Evolutionary conservation across 2,888 invertebrate species (phyloP), one percentile per base, ranked within the genome.

Genomic region (Sphaerophoria taeniata): DNA sequence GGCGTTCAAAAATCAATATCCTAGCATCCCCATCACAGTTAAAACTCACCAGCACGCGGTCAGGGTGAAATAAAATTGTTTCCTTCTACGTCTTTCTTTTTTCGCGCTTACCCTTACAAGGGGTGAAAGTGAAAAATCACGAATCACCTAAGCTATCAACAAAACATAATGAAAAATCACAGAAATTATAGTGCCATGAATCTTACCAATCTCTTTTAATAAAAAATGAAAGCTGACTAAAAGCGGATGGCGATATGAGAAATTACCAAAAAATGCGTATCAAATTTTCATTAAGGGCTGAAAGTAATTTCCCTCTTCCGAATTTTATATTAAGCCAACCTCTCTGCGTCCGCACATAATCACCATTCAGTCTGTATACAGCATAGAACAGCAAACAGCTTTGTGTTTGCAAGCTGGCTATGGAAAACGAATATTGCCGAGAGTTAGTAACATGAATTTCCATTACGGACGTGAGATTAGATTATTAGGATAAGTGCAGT

Each of bases 271-370:
- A 87, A 84, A n/a, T 87, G 84, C 81, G 87, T 87, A 87, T 87
- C 87, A 87, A 87, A 87, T 87, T 87, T 87, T 87, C 87, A 87
- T 87, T 87, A 60, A 87, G 87, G 76, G 85, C 80, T 79, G 78
- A 87, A 87, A 87, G 85, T 85, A 85, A 85, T 85, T 85, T 85
- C 51, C 73, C 81, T 77, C 69, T 65, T 80, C 73, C 77, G 69
- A 58, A 78, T 74, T 72, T 61, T 60, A 60, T 60, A 58, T 58
- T 67, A 72, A 67, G 51, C 55, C 51, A 31, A 24, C 34, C 47
- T 49, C 53, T 36, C 53, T 39, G 61, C 34, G 34, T 43, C 36
- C 56, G 16, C 70, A 34, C 51, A 67, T 58, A 76, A 61, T 43
- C 65, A 70, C 55, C 49, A n/a, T n/a, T n/a, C 70, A 67, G 43